Base-by-base conservation (phyloP, 1,140 invertebrate species). In the Drosophila ogumai region DNA sequence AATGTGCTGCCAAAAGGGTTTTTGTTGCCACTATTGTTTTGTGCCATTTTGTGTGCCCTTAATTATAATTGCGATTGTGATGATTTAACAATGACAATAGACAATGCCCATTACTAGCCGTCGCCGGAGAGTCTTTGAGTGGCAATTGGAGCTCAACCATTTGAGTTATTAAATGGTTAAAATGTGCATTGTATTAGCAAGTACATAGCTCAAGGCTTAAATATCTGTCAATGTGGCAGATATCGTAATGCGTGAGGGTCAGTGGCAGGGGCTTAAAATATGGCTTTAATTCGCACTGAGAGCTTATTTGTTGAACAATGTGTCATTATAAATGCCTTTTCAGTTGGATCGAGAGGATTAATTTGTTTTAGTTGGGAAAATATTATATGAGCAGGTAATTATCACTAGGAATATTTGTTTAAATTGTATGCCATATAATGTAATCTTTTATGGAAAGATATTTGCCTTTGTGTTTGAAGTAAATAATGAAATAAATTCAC, bases 21-120 rank as follows among this genome's bases (percentile, higher is more conserved):
- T 69, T 58, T 74, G 78, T 56, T 74, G 49, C 57, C 56, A 71
- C 68, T 41, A 72, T 72, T 72, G 66, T 72, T 72, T 43, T 49
- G 66, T 58, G 66, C 67, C 66, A 72, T 58, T 72, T 72, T 72
- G 67, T 72, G 25, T 28, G 44, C 22, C 54, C 54, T 58, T 71
- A 72, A 72, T 72, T 72, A 72, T 72, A 72, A 72, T 72, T 72
- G 55, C 22, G 31, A 36, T 36, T 72, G 55, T 72, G 69, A 59
- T 72, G 69, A 72, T 72, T 73, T 73, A 72, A 50, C 69, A 59
- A 72, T 57, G 43, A 59, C 44, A 59, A 72, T 72, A 50, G 67
- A 72, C 68, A 59, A 50, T 72, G 66, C 3, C 31, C 50, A 58
- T 32, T 47, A 22, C 65, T 40, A 49, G 52, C 19, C 43, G 66